A percentile compares a stretch with the other conserved stretches of the same genome.
Evolutionary conservation across 2,113 vertebrate species (phyloP).

Genomic region (Brevimyrus niger): DNA sequence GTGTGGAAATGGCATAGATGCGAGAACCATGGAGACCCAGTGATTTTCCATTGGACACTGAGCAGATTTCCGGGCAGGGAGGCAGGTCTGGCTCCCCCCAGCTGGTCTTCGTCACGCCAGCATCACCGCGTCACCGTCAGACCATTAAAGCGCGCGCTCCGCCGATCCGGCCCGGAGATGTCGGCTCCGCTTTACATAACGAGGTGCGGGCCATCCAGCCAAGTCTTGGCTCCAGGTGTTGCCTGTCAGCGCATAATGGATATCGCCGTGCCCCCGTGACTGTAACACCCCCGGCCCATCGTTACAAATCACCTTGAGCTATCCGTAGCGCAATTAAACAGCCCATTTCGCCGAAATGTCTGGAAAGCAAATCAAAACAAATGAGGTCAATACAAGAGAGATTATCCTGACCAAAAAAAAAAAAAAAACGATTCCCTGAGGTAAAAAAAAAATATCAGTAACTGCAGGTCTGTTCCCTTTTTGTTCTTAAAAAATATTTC

Average conservation of each 20-base stretch:
- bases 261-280: neutral
- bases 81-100: neutral
- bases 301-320: constrained; percentile 17
- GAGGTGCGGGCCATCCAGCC: neutral
- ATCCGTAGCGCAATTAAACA: constrained; percentile 12
- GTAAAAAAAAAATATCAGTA: neutral
- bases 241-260: constrained; percentile 9
- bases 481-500: neutral
- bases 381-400: constrained; percentile 6
- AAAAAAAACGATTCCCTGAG: no score
- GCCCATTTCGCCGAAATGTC: constrained; percentile 12
- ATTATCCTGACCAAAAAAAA: neutral
- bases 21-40: neutral
- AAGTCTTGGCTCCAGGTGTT: constrained; percentile 9
- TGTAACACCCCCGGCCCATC: neutral
- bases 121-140: neutral
- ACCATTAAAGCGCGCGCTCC: neutral
- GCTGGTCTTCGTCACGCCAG: neutral
- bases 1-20: neutral
- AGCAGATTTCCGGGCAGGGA: neutral
- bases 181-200: neutral
- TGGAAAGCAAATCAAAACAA: constrained; percentile 13
- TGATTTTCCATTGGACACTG: neutral
- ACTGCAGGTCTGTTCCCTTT: neutral
- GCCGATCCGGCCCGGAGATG: neutral